Percentiles rank a stretch among this genome's conserved stretches.
phyloP scores from a whole-genome alignment of 2,888 invertebrate genomes.

The Tenodera sinensis region DNA sequence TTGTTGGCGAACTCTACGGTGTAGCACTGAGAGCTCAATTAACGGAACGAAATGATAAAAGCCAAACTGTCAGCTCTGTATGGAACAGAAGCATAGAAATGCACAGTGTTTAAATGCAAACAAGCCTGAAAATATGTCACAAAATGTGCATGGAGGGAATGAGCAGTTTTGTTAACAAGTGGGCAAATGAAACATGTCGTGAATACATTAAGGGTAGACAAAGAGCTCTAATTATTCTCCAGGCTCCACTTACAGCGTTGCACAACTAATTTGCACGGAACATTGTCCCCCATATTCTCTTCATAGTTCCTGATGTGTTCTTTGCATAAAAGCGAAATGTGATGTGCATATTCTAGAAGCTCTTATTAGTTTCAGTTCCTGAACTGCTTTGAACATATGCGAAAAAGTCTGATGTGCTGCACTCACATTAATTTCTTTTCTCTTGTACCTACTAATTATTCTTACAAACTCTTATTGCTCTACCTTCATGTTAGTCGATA shows the following conservation, averaged over 20 bases:
- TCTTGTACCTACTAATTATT: too few relatives aligned
- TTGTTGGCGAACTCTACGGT: too few relatives aligned
- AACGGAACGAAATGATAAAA: not conserved
- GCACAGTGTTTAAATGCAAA: not conserved
- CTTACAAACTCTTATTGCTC: too few relatives aligned
- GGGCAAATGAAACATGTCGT: not conserved
- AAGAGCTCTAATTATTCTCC: not conserved
- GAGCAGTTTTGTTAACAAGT: not conserved
- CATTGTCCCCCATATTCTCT: not conserved
- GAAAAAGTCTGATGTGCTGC: too few relatives aligned
- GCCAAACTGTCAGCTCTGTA: not conserved
- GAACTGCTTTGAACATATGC: too few relatives aligned
- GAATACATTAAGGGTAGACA: not conserved
- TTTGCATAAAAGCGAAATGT: too few relatives aligned
- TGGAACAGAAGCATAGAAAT: not conserved
- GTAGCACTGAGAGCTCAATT: not conserved
- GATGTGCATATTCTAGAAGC: not conserved
- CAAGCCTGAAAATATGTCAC: not conserved
- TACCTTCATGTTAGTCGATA: too few relatives aligned
- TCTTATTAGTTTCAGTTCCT: conserved; percentile 45
- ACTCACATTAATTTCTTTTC: too few relatives aligned
- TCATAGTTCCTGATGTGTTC: not conserved
- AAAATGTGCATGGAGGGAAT: not conserved
- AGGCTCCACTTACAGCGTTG: not conserved
- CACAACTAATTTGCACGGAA: not conserved